Conservation (phyloP, 2,888 invertebrate species). For the Globia sparganii region DNA sequence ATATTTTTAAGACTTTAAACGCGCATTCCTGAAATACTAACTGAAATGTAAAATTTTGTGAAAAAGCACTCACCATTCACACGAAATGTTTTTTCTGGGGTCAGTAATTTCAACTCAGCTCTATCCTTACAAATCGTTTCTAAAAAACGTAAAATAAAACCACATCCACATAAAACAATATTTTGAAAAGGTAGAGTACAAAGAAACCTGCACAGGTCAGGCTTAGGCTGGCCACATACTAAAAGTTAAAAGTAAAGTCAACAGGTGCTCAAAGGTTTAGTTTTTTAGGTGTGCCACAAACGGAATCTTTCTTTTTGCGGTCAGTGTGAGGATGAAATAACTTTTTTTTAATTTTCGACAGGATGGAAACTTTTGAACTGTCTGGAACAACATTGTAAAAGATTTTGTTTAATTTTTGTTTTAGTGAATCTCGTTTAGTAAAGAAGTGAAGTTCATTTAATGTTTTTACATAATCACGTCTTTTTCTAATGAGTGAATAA, state of each 20-base stretch:
- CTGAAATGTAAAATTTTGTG: not conserved
- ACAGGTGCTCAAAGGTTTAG: slow-evolving; percentile 68
- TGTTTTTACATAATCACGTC: not conserved
- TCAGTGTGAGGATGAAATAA: slow-evolving; percentile 48
- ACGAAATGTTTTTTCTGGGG: not conserved
- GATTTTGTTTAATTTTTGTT: not conserved
- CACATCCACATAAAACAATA: slow-evolving; percentile 8
- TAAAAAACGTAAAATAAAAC: slow-evolving; percentile 12
- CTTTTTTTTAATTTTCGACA: slow-evolving; percentile 51
- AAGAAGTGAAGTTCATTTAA: not conserved
- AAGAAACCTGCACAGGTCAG: slow-evolving; percentile 37
- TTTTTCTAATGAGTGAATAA: not conserved
- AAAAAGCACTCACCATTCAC: not conserved
- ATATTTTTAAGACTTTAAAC: not conserved
- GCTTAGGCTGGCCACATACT: slow-evolving; percentile 56
- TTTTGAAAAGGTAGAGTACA: slow-evolving; percentile 42
- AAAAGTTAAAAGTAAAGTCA: slow-evolving; percentile 64
- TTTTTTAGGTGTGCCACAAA: slow-evolving; percentile 61
- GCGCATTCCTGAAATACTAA: not conserved
- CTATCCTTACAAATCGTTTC: slow-evolving; percentile 13
- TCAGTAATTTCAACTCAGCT: slow-evolving; percentile 18
- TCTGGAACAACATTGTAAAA: slow-evolving; percentile 2
- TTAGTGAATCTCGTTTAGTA: not conserved
- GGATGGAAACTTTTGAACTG: slow-evolving; percentile 41
- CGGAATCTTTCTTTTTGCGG: slow-evolving; percentile 61